phyloP scores from a whole-genome alignment of 2,797 vertebrate species.

The Falco columbarius region DNA sequence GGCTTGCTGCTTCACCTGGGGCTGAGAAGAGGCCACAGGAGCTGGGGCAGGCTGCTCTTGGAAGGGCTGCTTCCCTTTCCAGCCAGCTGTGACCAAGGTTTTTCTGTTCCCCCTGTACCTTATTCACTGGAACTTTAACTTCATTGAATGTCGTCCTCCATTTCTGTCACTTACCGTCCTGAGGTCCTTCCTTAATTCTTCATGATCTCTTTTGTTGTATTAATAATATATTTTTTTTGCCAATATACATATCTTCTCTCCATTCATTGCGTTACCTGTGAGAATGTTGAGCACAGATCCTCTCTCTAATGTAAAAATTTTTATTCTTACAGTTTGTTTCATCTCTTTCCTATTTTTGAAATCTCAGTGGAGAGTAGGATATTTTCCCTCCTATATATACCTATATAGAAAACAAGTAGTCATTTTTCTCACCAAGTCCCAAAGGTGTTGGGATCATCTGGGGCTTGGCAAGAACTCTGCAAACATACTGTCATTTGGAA shows the following conservation, averaged over 20 bases:
- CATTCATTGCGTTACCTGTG: neutral
- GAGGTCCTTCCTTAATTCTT: neutral
- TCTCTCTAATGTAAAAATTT: neutral
- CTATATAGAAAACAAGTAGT: neutral
- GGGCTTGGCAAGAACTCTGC: neutral
- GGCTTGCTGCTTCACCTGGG: neutral
- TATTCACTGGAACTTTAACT: neutral
- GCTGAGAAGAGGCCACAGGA: neutral
- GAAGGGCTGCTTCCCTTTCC: neutral
- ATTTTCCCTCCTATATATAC: neutral
- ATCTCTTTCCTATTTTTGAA: neutral
- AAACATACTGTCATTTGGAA: neutral
- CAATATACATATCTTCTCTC: neutral
- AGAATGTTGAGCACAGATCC: neutral
- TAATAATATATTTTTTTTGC: neutral
- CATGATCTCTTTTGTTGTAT: neutral
- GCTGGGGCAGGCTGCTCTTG: neutral
- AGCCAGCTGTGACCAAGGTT: neutral
- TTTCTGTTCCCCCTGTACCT: neutral
- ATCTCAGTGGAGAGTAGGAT: neutral
- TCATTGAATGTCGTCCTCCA: neutral
- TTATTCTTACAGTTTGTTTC: neutral
- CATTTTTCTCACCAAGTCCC: neutral
- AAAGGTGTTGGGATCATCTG: neutral
- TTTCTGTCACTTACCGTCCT: neutral